Evolutionary conservation across 1,140 invertebrate species (phyloP), one percentile per base, ranked within the genome.

Genomic region (Psix sp.): DNA sequence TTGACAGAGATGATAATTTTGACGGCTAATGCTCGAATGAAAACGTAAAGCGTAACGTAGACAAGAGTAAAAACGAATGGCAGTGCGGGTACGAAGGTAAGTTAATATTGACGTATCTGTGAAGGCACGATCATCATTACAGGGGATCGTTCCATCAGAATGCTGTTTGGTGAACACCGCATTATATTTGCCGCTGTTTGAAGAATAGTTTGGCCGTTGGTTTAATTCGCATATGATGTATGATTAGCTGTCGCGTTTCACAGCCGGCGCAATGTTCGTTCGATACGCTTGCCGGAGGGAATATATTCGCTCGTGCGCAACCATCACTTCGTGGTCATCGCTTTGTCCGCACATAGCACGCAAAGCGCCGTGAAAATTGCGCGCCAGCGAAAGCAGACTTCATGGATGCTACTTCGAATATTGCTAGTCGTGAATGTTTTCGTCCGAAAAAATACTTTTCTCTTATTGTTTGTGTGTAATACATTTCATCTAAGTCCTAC

Each of bases 161-260:
- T 52, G 63, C 39, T 56, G 62, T 67, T 60, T 74, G 56, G 36
- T 26, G 62, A 49, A 29, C 26, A 43, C 48, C 71, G 43, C 71
- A 56, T 62, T 57, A 63, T 63, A 67, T 74, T 74, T 49, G 56
- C 39, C 39, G 38, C 11, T 74, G 57, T 74, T 74, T 68, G 59
- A 65, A 65, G 66, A 75, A 75, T 65, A 70, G 54, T 51, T 49
- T 43, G 31, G 48, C 26, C 56, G 60, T 60, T 70, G 57, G 72
- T 70, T 75, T 75, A 71, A 75, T 70, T 75, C 57, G 60, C 66
- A 26, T 62, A 62, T 71, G 73, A 71, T 75, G 73, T 75, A 75
- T 75, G 73, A 75, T 75, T 75, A 75, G 60, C 66, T 71, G 72
- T 68, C 72, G 73, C 73, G 54, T 66, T 70, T 75, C 66, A 75